These are phyloP conservation scores for Papilio aristodemus DNA, from an alignment of 1,140 invertebrate species.

Conservation along the genomic window DNA sequence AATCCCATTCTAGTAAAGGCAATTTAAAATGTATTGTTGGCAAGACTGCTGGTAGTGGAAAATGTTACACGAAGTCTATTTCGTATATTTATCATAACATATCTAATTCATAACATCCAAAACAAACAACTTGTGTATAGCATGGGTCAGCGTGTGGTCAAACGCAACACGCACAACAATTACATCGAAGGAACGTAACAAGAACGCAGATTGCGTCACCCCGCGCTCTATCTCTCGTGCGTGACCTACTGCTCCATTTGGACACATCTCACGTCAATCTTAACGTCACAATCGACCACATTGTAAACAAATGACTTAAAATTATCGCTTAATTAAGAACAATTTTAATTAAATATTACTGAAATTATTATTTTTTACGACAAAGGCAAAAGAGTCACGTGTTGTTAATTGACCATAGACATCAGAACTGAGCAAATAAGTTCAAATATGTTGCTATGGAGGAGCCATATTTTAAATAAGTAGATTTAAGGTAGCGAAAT, in stretches of 20 bases:
- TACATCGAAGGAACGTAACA: neutral
- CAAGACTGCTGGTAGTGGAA: neutral
- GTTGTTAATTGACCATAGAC: too few species aligned
- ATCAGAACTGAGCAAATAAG: too few species aligned
- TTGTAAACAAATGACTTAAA: neutral
- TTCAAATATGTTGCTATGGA: too few species aligned
- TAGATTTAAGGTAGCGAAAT: too few species aligned
- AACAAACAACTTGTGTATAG: neutral
- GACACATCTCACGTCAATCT: neutral
- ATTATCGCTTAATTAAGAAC: conserved; percentile 1
- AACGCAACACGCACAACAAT: neutral
- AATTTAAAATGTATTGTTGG: too few species aligned
- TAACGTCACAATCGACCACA: conserved; percentile 3
- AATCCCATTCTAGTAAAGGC: too few species aligned
- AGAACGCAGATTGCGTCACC: conserved; percentile 20
- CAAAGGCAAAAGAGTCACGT: neutral
- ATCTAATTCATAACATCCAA: neutral
- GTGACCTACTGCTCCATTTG: conserved; percentile 21
- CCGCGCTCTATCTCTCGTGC: too few species aligned
- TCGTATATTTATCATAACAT: neutral
- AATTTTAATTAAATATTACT: neutral
- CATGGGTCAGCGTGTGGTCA: too few species aligned
- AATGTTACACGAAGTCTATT: too few species aligned
- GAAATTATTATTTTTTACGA: neutral
- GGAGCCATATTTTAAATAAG: too few species aligned